Evolutionary conservation across 2,888 invertebrate species (phyloP).

Genomic region (Eristalinus aeneus): DNA sequence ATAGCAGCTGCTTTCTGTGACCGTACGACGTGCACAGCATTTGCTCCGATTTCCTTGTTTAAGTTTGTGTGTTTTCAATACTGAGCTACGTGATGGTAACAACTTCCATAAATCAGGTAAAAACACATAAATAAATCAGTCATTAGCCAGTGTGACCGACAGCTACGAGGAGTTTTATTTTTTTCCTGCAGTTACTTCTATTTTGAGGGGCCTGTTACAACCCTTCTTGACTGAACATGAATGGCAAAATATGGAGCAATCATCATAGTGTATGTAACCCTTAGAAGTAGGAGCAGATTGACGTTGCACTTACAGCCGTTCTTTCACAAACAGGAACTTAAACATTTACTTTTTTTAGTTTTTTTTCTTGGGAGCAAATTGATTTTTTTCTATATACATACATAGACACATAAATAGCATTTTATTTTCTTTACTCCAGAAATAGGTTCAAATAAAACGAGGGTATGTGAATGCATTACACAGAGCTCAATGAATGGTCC

Average conservation of each 20-base stretch:
- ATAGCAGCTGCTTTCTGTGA: constrained; percentile 57
- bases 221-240: constrained; percentile 42
- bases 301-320: constrained; percentile 4
- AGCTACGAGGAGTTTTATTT: constrained; percentile 53
- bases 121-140: constrained; percentile 67
- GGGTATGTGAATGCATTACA: not conserved
- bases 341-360: constrained; percentile 40
- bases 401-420: constrained; percentile 22
- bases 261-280: not conserved
- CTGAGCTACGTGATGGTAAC: constrained; percentile 48
- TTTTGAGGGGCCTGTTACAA: constrained; percentile 36
- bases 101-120: constrained; percentile 63
- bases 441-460: not conserved
- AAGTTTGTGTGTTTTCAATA: constrained; percentile 60
- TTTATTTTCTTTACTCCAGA: not conserved
- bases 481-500: constrained; percentile 35
- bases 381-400: not conserved
- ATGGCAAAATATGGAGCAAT: constrained; percentile 45
- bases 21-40: constrained; percentile 57
- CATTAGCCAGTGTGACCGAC: constrained; percentile 67
- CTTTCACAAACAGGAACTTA: constrained; percentile 16
- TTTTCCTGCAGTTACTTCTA: not conserved
- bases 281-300: not conserved
- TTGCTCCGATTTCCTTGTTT: constrained; percentile 47
- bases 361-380: constrained; percentile 7